Percentiles rank a stretch among this genome's conserved stretches.
phyloP scores from a whole-genome alignment of 2,888 invertebrate species.

The Nephrocerus scutellatus region DNA sequence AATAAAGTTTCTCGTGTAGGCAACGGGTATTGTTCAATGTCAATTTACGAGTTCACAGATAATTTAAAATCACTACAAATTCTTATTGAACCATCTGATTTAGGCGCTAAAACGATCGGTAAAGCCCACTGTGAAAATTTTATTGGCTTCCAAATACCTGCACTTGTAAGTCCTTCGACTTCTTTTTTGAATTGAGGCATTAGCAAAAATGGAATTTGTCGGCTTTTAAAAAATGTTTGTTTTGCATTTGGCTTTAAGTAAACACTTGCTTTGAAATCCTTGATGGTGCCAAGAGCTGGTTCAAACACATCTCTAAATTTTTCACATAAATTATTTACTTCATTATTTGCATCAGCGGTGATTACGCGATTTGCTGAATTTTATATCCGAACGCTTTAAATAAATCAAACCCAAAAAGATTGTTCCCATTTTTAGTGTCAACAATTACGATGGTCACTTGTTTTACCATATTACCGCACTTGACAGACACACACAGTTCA shows the following conservation, averaged over 20 bases:
- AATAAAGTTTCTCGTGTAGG: slow-evolving; percentile 27
- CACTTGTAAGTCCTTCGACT: slow-evolving; percentile 20
- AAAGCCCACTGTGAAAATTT: slow-evolving; percentile 34
- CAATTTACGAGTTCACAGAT: slow-evolving; percentile 26
- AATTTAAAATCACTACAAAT: slow-evolving; percentile 26
- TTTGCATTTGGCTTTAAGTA: slow-evolving; percentile 19
- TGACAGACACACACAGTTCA: too few relatives aligned
- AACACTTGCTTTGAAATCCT: slow-evolving; percentile 19
- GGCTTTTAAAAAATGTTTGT: slow-evolving; percentile 23
- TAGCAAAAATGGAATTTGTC: slow-evolving; percentile 25
- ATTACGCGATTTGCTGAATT: too few relatives aligned
- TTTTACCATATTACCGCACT: too few relatives aligned
- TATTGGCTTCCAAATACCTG: slow-evolving; percentile 17
- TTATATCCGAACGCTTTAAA: too few relatives aligned
- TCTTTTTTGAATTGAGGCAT: slow-evolving; percentile 16
- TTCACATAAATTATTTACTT: too few relatives aligned
- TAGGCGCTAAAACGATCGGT: slow-evolving; percentile 33
- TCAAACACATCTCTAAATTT: too few relatives aligned
- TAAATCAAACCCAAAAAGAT: too few relatives aligned
- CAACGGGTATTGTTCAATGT: slow-evolving; percentile 27
- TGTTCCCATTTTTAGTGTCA: too few relatives aligned
- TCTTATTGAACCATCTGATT: slow-evolving; percentile 25
- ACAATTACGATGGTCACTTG: too few relatives aligned
- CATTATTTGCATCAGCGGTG: too few relatives aligned
- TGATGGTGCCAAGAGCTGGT: slow-evolving; percentile 9